Conservation (phyloP, 2,113 vertebrate genomes). For the Trematomus loennbergii region DNA sequence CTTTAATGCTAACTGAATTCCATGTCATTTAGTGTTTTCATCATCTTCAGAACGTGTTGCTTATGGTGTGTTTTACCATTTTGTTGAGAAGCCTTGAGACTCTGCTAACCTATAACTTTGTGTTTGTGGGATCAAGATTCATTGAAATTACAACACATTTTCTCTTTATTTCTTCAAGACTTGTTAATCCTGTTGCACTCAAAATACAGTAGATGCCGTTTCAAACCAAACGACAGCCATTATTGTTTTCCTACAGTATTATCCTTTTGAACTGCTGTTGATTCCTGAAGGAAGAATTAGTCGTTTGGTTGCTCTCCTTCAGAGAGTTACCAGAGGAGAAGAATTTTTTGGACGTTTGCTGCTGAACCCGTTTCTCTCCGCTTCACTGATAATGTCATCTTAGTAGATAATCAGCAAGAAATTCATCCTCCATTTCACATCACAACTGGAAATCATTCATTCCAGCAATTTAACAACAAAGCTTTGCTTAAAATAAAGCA, state of each 20-base stretch:
- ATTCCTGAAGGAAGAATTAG: constrained; percentile 49
- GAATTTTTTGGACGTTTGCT: constrained; percentile 20
- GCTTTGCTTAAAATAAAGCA: constrained; percentile 16
- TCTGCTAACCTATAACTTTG: neutral
- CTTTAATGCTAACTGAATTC: neutral
- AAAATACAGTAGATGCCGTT: neutral
- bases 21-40: neutral
- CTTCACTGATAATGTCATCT: constrained; percentile 33
- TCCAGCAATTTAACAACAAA: constrained; percentile 18
- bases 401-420: constrained; percentile 46
- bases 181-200: neutral
- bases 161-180: neutral
- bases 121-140: neutral
- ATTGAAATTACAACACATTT: neutral
- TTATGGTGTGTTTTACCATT: neutral
- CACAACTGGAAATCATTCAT: constrained; percentile 20
- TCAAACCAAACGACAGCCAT: neutral
- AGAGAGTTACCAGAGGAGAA: neutral
- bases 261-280: constrained; percentile 28
- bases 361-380: constrained; percentile 22
- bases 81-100: neutral
- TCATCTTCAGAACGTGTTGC: neutral
- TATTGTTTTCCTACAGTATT: constrained; percentile 18
- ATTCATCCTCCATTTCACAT: constrained; percentile 15
- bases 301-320: constrained; percentile 18